phyloP scores from a whole-genome alignment of 2,797 vertebrate genomes.

The Darevskia mixta region DNA sequence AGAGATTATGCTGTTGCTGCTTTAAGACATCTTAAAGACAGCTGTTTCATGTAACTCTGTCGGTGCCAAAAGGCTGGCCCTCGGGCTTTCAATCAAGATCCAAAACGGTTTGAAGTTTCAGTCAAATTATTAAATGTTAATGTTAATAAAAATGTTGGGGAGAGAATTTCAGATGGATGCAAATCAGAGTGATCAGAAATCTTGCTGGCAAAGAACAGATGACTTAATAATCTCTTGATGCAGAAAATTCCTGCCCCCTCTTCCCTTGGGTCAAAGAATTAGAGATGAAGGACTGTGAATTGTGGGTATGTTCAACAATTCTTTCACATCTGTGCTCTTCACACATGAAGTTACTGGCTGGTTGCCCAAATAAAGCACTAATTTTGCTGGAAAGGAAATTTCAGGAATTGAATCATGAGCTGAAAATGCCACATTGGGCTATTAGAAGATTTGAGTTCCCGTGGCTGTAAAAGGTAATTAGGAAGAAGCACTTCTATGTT shows the following conservation, averaged over 20 bases:
- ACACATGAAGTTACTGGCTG: slow-evolving; percentile 34
- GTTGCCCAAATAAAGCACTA: slow-evolving; percentile 39
- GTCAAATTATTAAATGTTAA: not conserved
- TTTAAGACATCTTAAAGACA: slow-evolving; percentile 7
- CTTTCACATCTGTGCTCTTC: slow-evolving; percentile 40
- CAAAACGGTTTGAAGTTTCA: not conserved
- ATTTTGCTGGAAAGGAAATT: slow-evolving; percentile 18
- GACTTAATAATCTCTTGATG: slow-evolving; percentile 5
- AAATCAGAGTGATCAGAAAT: not conserved
- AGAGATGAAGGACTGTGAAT: slow-evolving; percentile 12
- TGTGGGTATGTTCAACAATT: slow-evolving; percentile 20
- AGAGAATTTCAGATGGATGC: accelerated
- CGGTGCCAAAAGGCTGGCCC: not conserved
- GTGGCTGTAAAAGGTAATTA: slow-evolving; percentile 16
- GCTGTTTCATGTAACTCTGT: not conserved
- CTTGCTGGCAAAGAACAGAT: slow-evolving; percentile 21
- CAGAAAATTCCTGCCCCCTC: not conserved
- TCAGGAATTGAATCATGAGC: slow-evolving; percentile 37
- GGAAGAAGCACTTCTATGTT: slow-evolving; percentile 19
- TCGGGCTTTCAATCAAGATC: not conserved
- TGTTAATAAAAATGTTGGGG: not conserved
- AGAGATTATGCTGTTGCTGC: not conserved
- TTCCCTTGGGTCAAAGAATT: slow-evolving; percentile 41
- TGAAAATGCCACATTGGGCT: slow-evolving; percentile 35
- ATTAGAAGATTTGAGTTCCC: slow-evolving; percentile 54